Evolutionary conservation across 2,888 invertebrate genomes (phyloP), one percentile per base, ranked within the genome.

Genomic region (Hirtodrosophila histrioides): DNA sequence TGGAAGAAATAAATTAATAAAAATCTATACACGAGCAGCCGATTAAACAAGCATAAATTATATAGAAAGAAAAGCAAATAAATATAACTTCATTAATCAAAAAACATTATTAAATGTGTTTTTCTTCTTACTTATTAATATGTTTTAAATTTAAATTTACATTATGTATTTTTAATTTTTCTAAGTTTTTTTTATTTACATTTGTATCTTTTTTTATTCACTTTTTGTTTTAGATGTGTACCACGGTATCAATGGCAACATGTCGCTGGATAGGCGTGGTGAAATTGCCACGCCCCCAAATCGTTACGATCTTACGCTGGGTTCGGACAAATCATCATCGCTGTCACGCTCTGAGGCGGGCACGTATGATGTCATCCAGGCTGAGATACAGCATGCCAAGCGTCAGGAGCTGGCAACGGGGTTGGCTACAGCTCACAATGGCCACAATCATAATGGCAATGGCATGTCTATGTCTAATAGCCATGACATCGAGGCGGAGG

Each of bases 211-310:
- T 17, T 44, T 39, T 23, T 0, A 24, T 7, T 57, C 29, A n/a
- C 36, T 43, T 65, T 48, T 4, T 39, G 39, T 50, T 45, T 55
- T 36, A 91, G 92, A 91, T 69, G 87, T 81, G 24, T 91, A 92
- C 68, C 90, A 91, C 71, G 92, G 92, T 53, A 92, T 92, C 69
- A 92, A 92, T 79, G 92, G 92, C 44, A 92, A 92, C 31, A 90
- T 92, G 83, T 92, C 92, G 5, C 71, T 92, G 67, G 91, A 92
- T 86, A 88, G 92, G n/a, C 89, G 91, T 11, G 89, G 90, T 29
- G 91, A 91, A 55, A 83, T 88, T 12, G 71, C 74, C 31, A 78
- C 88, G 39, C 81, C 89, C 3, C 88, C 88, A 39, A 89, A 88
- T 75, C 90, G 91, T 12, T 91, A 91, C 62, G 92, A 92, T 77